Conservation (phyloP, 2,888 invertebrate genomes). For the Mechanitis mazaeus region DNA sequence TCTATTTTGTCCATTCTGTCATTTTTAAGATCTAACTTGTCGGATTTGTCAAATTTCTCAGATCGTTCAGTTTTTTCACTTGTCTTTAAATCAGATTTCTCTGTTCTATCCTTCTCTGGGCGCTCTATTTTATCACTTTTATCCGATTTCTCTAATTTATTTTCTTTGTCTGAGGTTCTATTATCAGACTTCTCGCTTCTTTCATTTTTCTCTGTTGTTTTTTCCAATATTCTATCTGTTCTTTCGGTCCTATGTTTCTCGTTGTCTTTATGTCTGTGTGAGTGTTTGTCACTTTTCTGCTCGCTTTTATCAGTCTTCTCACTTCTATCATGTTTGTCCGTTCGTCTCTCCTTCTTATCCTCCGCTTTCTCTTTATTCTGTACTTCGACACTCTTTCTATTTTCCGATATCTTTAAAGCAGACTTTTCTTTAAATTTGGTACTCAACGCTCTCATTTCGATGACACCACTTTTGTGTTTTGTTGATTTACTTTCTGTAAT, state of each 20-base stretch:
- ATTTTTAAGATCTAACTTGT: constrained; percentile 4
- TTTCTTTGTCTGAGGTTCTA: constrained; percentile 24
- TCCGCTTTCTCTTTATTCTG: constrained; percentile 49
- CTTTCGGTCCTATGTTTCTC: constrained; percentile 30
- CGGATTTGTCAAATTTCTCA: constrained; percentile 19
- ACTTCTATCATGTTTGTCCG: constrained; percentile 35
- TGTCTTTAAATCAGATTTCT: constrained; percentile 17
- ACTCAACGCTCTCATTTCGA: constrained; percentile 70
- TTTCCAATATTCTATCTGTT: constrained; percentile 24
- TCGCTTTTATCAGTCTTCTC: constrained; percentile 28
- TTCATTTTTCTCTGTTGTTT: constrained; percentile 30
- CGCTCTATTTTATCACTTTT: constrained; percentile 17
- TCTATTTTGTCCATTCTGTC: constrained; percentile 9
- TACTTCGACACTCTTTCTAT: constrained; percentile 54
- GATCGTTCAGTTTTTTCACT: constrained; percentile 16
- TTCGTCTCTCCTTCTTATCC: constrained; percentile 46
- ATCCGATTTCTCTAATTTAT: constrained; percentile 24
- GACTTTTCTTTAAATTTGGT: constrained; percentile 64
- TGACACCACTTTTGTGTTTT: constrained; percentile 67
- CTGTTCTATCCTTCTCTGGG: constrained; percentile 12
- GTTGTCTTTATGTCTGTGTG: constrained; percentile 45
- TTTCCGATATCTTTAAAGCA: constrained; percentile 50
- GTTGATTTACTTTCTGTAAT: constrained; percentile 58
- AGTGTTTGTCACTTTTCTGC: constrained; percentile 27
- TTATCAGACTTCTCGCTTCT: constrained; percentile 23